Evolutionary conservation across 1,140 invertebrate genomes (phyloP), one percentile per base, ranked within the genome.

Genomic region (Ceratitis capitata): DNA sequence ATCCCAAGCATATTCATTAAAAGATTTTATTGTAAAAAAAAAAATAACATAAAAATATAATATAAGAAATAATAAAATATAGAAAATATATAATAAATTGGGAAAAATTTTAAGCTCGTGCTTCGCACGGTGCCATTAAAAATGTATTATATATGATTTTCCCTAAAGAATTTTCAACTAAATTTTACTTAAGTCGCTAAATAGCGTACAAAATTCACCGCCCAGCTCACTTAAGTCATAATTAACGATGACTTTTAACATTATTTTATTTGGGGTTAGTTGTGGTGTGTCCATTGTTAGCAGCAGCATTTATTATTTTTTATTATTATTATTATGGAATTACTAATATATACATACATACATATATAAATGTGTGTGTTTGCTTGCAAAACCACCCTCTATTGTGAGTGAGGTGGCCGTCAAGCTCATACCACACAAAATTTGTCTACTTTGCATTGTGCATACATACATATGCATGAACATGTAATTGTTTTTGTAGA

Each of bases 241-340:
- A 45, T 47, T 78, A 45, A 47, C 69, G 39, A n/a, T 47, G 35
- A 78, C 69, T 78, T 78, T 78, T 47, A n/a, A n/a, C 39, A 45
- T 9, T n/a, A 39, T 23, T 78, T 47, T 14, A 23, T 78, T 78
- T 42, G 39, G 69, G 69, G 69, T 78, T 78, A 45, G 7, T 78
- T 78, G 39, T 12, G 7, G 32, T 26, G n/a, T 23, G n/a, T 78
- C 19, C 19, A 78, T 32, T 78, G 69, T 6, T 19, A 39, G 29
- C 39, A 69, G 32, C 6, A 69, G 32, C 5, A 32, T 39, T 69
- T 35, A 47, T 47, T 5, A 6, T n/a, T 9, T 2, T 14, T 56
- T 56, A 23, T 23, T 56, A 56, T 23, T 61, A 26, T 26, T 58
- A 16, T 64, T 45, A 12, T 12, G 3, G n/a, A 64, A 0, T 19